A percentile compares a stretch with the other conserved stretches of the same genome.
Conservation (phyloP, 2,888 invertebrate genomes). For the Marronus borbonicus region DNA sequence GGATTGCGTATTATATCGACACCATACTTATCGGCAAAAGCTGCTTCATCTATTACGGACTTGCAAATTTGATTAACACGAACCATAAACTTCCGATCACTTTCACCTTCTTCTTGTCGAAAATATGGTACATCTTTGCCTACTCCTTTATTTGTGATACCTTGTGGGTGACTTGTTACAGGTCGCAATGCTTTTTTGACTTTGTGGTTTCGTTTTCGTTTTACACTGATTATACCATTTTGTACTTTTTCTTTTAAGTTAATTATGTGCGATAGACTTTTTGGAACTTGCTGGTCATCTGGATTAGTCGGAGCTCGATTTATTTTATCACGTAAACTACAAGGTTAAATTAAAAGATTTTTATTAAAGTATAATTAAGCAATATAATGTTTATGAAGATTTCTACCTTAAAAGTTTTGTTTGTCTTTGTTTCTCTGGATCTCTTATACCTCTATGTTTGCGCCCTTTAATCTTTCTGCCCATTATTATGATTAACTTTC, state of each 20-base stretch:
- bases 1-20: constrained; percentile 74
- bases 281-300: constrained; percentile 83
- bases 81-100: constrained; percentile 72
- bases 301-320: constrained; percentile 82
- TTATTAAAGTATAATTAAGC: not conserved
- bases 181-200: constrained; percentile 37
- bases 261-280: constrained; percentile 79
- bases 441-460: constrained; percentile 85
- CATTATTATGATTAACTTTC: constrained; percentile 68
- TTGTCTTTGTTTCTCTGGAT: constrained; percentile 81
- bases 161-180: constrained; percentile 50
- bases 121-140: constrained; percentile 73
- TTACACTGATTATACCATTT: constrained; percentile 66
- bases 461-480: constrained; percentile 87
- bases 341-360: constrained; percentile 57
- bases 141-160: constrained; percentile 59
- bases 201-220: constrained; percentile 61
- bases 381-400: constrained; percentile 16
- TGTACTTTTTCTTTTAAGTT: constrained; percentile 73
- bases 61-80: constrained; percentile 79
- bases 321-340: constrained; percentile 80
- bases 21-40: constrained; percentile 76
- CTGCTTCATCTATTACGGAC: constrained; percentile 75
- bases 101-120: constrained; percentile 70
- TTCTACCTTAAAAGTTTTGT: constrained; percentile 77